phyloP scores from a whole-genome alignment of 2,113 vertebrate species.

The Leptodactylus fuscus region DNA sequence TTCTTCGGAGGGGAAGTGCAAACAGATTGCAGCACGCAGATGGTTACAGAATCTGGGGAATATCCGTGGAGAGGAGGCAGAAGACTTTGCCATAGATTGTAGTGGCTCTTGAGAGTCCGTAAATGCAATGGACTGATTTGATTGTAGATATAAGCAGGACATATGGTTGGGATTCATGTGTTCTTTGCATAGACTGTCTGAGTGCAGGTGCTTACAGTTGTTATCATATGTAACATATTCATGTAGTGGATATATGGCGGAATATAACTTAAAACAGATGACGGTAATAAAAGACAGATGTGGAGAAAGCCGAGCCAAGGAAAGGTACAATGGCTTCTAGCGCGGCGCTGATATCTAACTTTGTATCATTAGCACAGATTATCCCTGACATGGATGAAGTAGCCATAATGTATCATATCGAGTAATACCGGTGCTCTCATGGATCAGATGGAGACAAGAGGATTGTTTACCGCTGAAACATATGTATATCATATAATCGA shows the following conservation, averaged over 20 bases:
- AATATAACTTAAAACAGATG: not conserved
- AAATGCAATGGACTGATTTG: not conserved
- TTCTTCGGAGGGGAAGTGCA: not conserved
- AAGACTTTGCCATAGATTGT: conserved; percentile 5
- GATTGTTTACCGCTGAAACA: not conserved
- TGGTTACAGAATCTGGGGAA: conserved; percentile 10
- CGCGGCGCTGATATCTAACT: not conserved
- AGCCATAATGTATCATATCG: not conserved
- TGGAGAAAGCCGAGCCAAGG: not conserved
- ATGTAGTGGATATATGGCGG: not conserved
- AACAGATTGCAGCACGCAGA: conserved; percentile 11
- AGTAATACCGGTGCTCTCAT: not conserved
- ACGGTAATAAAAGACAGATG: not conserved
- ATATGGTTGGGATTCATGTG: not conserved
- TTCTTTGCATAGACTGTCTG: not conserved
- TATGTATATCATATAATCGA: not conserved
- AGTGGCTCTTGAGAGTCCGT: not conserved
- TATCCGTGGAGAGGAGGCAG: not conserved
- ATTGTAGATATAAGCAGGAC: not conserved
- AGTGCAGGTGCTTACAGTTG: not conserved
- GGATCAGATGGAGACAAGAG: not conserved
- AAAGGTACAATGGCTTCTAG: too few species aligned
- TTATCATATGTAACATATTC: not conserved
- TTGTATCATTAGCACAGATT: not conserved
- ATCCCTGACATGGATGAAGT: not conserved